These are phyloP conservation scores for Tychaedon coryphoeus DNA, from an alignment of 2,113 vertebrate species.

Conservation along the genomic window DNA sequence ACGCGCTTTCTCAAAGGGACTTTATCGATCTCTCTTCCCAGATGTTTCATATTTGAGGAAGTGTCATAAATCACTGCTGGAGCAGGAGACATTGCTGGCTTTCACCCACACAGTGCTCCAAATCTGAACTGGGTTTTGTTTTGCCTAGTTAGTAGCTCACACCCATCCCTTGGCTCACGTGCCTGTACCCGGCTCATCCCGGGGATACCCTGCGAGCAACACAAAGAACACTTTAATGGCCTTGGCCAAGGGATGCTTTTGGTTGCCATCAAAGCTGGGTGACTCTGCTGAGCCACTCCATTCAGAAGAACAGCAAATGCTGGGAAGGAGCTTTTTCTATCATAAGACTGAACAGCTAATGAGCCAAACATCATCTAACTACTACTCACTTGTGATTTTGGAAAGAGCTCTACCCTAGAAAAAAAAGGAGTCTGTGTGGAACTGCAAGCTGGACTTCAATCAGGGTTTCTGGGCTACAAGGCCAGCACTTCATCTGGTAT, in stretches of 20 bases:
- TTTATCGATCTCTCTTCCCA: not conserved
- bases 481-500: not conserved
- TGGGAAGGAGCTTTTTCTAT: not conserved
- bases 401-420: not conserved
- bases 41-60: not conserved
- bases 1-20: rapidly evolving
- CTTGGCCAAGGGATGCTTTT: not conserved
- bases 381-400: not conserved
- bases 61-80: not conserved
- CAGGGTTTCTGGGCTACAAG: not conserved
- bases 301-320: not conserved
- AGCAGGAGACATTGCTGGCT: not conserved
- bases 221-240: not conserved
- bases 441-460: not conserved
- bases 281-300: not conserved
- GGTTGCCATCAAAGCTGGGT: not conserved
- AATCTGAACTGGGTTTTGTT: not conserved
- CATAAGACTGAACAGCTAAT: not conserved
- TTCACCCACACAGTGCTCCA: not conserved
- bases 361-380: not conserved
- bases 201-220: rapidly evolving
- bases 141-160: not conserved
- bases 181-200: not conserved
- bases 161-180: not conserved
- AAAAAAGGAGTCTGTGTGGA: not conserved